Conservation (phyloP, 2,888 invertebrate genomes). For the Dilophus febrilis region DNA sequence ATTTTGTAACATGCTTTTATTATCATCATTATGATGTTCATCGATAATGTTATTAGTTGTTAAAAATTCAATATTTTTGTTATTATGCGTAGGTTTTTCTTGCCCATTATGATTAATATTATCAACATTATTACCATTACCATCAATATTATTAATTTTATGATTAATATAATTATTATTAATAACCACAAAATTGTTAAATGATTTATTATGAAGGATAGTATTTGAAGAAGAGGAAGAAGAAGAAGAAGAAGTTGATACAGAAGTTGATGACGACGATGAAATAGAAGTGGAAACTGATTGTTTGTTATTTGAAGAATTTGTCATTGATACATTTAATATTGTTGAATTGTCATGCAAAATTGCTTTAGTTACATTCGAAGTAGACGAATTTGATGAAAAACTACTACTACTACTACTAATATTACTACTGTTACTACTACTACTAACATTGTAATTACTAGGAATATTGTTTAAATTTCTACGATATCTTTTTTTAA, state of each 20-base stretch:
- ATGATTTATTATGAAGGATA: conserved; percentile 4
- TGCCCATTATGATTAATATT: background rate
- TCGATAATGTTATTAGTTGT: background rate
- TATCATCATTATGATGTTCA: background rate
- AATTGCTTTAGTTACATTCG: background rate
- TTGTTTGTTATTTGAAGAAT: too few relatives aligned
- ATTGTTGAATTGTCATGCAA: conserved; percentile 1
- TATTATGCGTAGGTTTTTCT: too few relatives aligned
- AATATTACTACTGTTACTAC: too few relatives aligned
- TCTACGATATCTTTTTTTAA: background rate
- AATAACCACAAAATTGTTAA: conserved; percentile 1
- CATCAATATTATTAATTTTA: background rate
- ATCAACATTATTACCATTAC: background rate
- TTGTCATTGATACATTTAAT: background rate
- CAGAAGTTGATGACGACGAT: background rate
- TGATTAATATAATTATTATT: background rate
- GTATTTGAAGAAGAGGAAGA: conserved; percentile 15
- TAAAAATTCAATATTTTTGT: background rate
- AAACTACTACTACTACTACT: too few relatives aligned
- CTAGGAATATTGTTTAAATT: too few relatives aligned
- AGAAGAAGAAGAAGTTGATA: conserved; percentile 19
- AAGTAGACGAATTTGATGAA: background rate
- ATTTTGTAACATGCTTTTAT: background rate
- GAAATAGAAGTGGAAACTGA: too few relatives aligned
- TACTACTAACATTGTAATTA: too few relatives aligned